These are phyloP conservation scores for Amiota communis DNA, from an alignment of 2,888 invertebrate species.

Conservation along the genomic window DNA sequence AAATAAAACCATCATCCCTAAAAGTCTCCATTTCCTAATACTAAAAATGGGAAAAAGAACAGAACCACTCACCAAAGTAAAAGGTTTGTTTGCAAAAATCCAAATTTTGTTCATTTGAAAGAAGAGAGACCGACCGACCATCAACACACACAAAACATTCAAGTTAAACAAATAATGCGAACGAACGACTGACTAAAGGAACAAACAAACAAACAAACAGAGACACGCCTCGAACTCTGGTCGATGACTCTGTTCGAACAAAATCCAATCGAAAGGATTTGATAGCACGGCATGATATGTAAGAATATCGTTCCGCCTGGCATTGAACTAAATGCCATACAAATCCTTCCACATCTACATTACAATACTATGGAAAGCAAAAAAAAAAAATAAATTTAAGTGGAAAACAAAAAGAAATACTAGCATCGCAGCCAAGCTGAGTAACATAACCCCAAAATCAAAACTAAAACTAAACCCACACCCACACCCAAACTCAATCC, in stretches of 20 bases:
- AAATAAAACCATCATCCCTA: too few relatives aligned
- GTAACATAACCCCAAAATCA: background rate
- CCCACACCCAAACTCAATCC: background rate
- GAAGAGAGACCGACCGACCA: conserved; percentile 11
- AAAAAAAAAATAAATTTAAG: background rate
- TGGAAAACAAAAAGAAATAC: background rate
- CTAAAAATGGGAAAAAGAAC: background rate
- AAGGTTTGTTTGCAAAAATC: conserved; percentile 34
- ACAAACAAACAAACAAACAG: conserved; percentile 20
- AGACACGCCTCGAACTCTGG: conserved; percentile 1
- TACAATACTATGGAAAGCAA: background rate
- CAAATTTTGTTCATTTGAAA: conserved; percentile 6
- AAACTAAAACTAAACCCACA: background rate
- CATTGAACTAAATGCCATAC: too few relatives aligned
- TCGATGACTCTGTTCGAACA: too few relatives aligned
- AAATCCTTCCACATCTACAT: too few relatives aligned
- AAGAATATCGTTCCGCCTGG: too few relatives aligned
- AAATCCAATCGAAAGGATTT: conserved; percentile 11
- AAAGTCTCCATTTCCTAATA: background rate
- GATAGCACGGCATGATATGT: too few relatives aligned
- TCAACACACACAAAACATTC: background rate
- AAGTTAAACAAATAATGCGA: conserved; percentile 41
- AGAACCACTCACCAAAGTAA: conserved; percentile 45
- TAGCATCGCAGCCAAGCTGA: conserved; percentile 44
- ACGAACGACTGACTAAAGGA: conserved; percentile 39